Base-by-base conservation (phyloP, 2,797 vertebrate species). In the Vireo griseus region DNA sequence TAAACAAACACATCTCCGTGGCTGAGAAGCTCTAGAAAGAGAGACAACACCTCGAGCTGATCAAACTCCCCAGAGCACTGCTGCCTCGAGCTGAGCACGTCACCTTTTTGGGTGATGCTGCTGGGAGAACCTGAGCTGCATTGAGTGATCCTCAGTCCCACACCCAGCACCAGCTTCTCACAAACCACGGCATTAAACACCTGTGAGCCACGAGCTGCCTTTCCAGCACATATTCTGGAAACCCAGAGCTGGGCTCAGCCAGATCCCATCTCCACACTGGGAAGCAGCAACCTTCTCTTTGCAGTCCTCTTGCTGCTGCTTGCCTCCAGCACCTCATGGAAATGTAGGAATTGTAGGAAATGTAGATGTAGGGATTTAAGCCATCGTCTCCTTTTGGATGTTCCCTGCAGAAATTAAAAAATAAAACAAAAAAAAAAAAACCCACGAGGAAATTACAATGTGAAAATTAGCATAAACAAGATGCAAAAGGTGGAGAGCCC, bases 1-100 rank as follows among this genome's bases (percentile, higher is more conserved):
- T 6, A 10, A 37, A 20, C 2, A 50, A 39, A 11, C 35, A 12
- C 69, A 35, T 5, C 44, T 59, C 25, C 16, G 16, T 3, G 37
- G 16, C 59, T 85, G 52, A 66, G 69, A 18, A 57, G 21, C 45
- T 1, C 0, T 1, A 18, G 52, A 6, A n/a, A 10, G 26, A 44
- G 33, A 3, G 0, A 40, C 1, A 4, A 0, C 59, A 74, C 25
- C 63, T 73, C 0, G 0, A 33, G 61, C 33, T 88, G 44, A 7
- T 31, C 1, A 1, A 8, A 20, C 40, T 28, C 16, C 11, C 6
- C 18, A 11, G 31, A 68, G 54, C 63, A 42, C 6, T 10, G 62
- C 25, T 74, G 35, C 86, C 24, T 40, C 3, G 7, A n/a, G 52
- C 50, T 5, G 29, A 45, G 86, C 42, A 5, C 16, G 0, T 12